Conservation (phyloP, 92 coral and sea anemone species). For the Epizoanthus fatuus region DNA sequence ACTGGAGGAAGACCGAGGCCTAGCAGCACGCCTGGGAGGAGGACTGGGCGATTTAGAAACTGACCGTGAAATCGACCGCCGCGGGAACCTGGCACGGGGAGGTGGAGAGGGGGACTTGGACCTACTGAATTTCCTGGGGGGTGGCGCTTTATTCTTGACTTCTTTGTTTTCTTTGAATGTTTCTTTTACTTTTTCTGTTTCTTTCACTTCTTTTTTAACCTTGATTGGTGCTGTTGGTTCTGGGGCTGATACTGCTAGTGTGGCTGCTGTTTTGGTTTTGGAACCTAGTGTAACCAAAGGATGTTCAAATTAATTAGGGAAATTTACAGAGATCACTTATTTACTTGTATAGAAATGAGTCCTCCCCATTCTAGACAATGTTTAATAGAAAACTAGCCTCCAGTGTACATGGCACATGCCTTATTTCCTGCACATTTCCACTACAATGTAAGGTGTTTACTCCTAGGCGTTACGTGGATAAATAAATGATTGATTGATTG, state of each 20-base stretch:
- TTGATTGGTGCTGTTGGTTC: constrained; percentile 44
- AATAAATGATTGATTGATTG: too few species aligned
- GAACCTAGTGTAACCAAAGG: constrained; percentile 57
- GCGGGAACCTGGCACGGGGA: constrained; percentile 75
- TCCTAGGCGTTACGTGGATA: too few species aligned
- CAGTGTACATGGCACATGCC: background rate
- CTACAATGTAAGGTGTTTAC: too few species aligned
- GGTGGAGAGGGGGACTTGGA: constrained; percentile 75
- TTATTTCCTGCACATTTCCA: background rate
- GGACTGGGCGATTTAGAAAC: constrained; percentile 82
- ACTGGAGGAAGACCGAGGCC: constrained; percentile 85
- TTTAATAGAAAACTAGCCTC: background rate
- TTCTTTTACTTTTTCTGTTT: constrained; percentile 79
- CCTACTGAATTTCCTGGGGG: constrained; percentile 78
- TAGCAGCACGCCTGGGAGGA: constrained; percentile 67
- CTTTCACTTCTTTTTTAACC: constrained; percentile 75
- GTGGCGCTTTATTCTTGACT: constrained; percentile 80
- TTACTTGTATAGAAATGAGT: background rate
- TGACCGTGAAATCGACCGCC: constrained; percentile 90
- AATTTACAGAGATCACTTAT: too few species aligned
- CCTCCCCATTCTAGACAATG: background rate
- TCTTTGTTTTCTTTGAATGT: constrained; percentile 78
- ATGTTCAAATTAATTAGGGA: background rate
- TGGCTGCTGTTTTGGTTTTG: constrained; percentile 56
- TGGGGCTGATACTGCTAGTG: constrained; percentile 11